These are phyloP conservation scores for Tetheella fluctuosa DNA, from an alignment of 2,888 invertebrate genomes.

Conservation along the genomic window DNA sequence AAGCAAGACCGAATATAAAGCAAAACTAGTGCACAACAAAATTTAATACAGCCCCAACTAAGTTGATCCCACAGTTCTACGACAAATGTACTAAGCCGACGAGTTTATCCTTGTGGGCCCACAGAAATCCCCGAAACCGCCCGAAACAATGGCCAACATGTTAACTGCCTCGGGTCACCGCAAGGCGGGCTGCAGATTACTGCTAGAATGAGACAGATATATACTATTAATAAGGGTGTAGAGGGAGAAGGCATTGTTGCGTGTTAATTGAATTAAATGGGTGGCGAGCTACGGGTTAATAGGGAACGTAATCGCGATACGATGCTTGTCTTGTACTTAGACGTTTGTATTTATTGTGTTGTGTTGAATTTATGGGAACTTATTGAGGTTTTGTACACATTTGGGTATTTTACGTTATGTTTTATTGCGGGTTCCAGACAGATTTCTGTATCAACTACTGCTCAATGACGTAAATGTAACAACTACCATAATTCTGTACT, in stretches of 20 bases:
- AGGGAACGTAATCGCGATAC: constrained; percentile 46
- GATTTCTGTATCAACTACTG: too few species aligned
- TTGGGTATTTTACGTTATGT: not conserved
- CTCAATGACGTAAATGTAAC: too few species aligned
- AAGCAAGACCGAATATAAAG: not conserved
- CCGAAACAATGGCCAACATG: constrained; percentile 70
- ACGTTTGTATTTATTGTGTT: constrained; percentile 22
- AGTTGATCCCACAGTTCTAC: constrained; percentile 23
- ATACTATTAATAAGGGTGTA: constrained; percentile 20
- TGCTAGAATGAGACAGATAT: constrained; percentile 27
- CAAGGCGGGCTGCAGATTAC: constrained; percentile 53
- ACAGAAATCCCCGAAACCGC: constrained; percentile 35
- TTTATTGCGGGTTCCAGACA: not conserved
- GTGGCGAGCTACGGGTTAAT: constrained; percentile 49
- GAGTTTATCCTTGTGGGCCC: constrained; percentile 52
- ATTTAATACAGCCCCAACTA: not conserved
- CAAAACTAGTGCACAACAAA: not conserved
- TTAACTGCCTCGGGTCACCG: constrained; percentile 67
- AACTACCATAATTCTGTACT: too few species aligned
- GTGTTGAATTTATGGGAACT: constrained; percentile 22
- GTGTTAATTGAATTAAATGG: constrained; percentile 55
- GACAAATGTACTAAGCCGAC: constrained; percentile 56
- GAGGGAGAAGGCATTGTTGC: constrained; percentile 27
- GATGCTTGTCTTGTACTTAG: constrained; percentile 34
- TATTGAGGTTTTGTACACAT: not conserved